phyloP scores from a whole-genome alignment of 2,888 invertebrate species.

The Petrolisthes manimaculis region DNA sequence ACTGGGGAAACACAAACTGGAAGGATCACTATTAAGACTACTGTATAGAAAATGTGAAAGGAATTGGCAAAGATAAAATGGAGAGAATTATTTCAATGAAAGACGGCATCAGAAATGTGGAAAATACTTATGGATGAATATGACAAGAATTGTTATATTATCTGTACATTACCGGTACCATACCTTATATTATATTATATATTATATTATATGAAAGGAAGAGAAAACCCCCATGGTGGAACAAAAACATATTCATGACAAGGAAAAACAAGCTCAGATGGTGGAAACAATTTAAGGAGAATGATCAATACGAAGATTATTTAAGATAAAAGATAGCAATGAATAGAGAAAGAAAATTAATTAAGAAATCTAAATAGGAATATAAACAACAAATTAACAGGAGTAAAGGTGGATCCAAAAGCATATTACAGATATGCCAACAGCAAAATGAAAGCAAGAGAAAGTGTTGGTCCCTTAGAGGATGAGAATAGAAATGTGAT shows the following conservation, averaged over 20 bases:
- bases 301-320: background rate
- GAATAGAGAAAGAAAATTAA: background rate
- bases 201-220: too few species aligned
- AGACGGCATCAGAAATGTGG: background rate
- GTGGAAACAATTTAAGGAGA: slow-evolving; percentile 16
- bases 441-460: slow-evolving; percentile 4
- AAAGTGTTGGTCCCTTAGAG: slow-evolving; percentile 10
- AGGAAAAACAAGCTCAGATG: slow-evolving; percentile 10
- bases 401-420: slow-evolving; percentile 6
- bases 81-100: background rate
- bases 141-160: background rate
- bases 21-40: background rate
- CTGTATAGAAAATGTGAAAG: background rate
- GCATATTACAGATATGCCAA: background rate
- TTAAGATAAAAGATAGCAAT: background rate
- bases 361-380: background rate
- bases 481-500: slow-evolving; percentile 16
- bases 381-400: background rate
- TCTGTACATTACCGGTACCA: background rate
- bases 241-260: slow-evolving; percentile 5
- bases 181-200: too few species aligned
- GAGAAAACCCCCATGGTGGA: slow-evolving; percentile 17
- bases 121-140: background rate
- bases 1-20: background rate
- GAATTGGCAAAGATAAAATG: background rate